Evolutionary conservation across 2,888 invertebrate genomes (phyloP).

Genomic region (Pyrochroa serraticornis): DNA sequence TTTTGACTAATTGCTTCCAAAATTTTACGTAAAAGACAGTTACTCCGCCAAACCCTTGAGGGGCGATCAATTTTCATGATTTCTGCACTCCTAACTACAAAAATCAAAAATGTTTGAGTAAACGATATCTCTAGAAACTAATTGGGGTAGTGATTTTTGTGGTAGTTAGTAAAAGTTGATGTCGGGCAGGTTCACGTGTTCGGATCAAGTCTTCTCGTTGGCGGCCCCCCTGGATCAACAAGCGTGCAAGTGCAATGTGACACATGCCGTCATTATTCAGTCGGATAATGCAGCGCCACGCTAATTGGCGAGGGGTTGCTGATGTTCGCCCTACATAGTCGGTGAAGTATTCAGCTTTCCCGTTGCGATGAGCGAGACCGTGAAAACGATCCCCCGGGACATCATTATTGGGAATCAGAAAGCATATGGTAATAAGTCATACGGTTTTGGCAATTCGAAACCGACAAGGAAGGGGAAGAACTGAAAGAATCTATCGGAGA

Average conservation of each 20-base stretch:
- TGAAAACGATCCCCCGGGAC: constrained; percentile 51
- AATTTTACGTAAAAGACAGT: too few species aligned
- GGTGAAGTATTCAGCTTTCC: constrained; percentile 24
- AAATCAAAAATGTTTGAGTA: too few species aligned
- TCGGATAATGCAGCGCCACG: constrained; percentile 52
- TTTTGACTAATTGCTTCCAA: too few species aligned
- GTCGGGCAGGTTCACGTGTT: constrained; percentile 12
- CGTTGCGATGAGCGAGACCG: constrained; percentile 37
- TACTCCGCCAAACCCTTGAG: too few species aligned
- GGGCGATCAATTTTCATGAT: too few species aligned
- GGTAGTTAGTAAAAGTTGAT: too few species aligned
- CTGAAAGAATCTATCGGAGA: too few species aligned
- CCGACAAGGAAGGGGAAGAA: background rate
- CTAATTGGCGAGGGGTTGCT: constrained; percentile 53
- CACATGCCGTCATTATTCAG: constrained; percentile 58
- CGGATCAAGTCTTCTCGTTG: constrained; percentile 5
- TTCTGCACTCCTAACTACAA: too few species aligned
- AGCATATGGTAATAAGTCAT: constrained; percentile 50
- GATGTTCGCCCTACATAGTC: constrained; percentile 31
- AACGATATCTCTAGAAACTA: too few species aligned
- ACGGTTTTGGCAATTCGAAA: constrained; percentile 32
- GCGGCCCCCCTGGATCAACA: constrained; percentile 44
- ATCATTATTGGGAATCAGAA: constrained; percentile 51
- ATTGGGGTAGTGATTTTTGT: too few species aligned
- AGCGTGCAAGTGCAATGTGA: constrained; percentile 57